phyloP scores from a whole-genome alignment of 2,113 vertebrate genomes.

The Labrus mixtus region DNA sequence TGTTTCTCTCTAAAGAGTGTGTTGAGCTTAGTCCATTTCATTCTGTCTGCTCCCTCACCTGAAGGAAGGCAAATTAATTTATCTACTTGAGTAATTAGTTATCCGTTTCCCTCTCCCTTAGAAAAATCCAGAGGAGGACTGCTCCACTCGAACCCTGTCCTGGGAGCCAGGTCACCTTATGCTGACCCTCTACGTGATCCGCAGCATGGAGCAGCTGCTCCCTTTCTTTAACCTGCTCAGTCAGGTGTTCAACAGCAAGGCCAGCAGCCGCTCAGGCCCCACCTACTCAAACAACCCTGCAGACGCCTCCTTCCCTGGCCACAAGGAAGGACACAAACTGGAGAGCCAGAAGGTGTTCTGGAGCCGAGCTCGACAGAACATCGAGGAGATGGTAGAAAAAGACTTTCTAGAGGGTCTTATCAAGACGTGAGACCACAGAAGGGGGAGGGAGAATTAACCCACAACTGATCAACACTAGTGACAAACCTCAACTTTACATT shows the following conservation, averaged over 20 bases:
- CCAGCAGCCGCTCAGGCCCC: conserved; percentile 89
- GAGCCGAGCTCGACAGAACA: conserved; percentile 94
- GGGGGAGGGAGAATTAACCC: conserved; percentile 14
- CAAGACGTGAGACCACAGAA: conserved; percentile 87
- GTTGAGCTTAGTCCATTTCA: background rate
- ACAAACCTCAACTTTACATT: conserved; percentile 78
- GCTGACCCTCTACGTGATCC: conserved; percentile 92
- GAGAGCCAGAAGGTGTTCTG: conserved; percentile 95
- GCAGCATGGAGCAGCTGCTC: conserved; percentile 96
- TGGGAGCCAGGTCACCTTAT: conserved; percentile 96
- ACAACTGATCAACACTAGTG: conserved; percentile 76
- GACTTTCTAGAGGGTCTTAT: conserved; percentile 97
- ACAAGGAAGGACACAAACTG: conserved; percentile 91
- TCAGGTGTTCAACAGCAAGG: conserved; percentile 97
- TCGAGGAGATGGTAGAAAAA: conserved; percentile 98
- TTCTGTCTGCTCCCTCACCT: background rate
- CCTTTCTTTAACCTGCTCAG: conserved; percentile 98
- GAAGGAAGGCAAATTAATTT: background rate
- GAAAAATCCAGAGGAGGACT: conserved; percentile 97
- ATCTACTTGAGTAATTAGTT: background rate
- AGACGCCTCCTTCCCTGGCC: conserved; percentile 84
- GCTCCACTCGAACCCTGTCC: conserved; percentile 87
- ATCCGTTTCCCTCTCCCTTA: conserved; percentile 53
- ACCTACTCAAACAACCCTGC: conserved; percentile 85
- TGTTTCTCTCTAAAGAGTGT: background rate